Conservation (phyloP, 2,888 invertebrate species). For the Monochamus alternatus region DNA sequence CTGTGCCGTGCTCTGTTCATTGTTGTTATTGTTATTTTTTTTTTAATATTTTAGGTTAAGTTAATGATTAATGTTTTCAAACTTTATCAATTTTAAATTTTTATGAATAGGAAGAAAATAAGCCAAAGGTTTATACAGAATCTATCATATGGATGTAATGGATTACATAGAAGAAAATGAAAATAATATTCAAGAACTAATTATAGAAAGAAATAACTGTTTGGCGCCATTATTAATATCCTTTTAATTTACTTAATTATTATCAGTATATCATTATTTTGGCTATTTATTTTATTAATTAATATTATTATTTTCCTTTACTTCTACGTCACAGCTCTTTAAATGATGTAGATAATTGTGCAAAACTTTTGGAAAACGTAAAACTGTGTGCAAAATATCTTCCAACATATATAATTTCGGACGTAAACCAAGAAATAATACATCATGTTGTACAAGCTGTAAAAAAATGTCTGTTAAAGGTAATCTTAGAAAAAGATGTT, state of each 20-base stretch:
- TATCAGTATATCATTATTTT: not conserved
- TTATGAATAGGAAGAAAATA: too few species aligned
- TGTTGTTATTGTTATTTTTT: too few species aligned
- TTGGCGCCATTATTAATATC: constrained; percentile 47
- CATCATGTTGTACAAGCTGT: constrained; percentile 45
- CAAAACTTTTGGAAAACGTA: constrained; percentile 33
- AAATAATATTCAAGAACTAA: constrained; percentile 10
- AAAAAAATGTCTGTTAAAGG: constrained; percentile 43
- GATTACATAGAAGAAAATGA: not conserved
- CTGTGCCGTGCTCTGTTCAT: too few species aligned
- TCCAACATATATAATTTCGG: constrained; percentile 37
- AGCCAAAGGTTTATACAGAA: not conserved
- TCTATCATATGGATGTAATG: not conserved
- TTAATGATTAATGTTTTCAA: not conserved
- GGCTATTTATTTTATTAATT: not conserved
- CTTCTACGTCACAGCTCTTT: constrained; percentile 23
- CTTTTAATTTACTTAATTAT: constrained; percentile 16
- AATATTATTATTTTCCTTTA: constrained; percentile 18
- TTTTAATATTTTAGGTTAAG: not conserved
- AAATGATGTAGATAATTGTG: constrained; percentile 3
- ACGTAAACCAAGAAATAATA: constrained; percentile 42
- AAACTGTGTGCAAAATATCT: constrained; percentile 38
- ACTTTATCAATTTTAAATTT: too few species aligned
- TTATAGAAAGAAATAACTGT: constrained; percentile 37
- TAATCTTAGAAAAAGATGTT: constrained; percentile 15